A percentile compares a stretch with the other conserved stretches of the same genome.
These are phyloP conservation scores for Neuroscelio doddi DNA, from an alignment of 2,888 invertebrate genomes.

Conservation along the genomic window DNA sequence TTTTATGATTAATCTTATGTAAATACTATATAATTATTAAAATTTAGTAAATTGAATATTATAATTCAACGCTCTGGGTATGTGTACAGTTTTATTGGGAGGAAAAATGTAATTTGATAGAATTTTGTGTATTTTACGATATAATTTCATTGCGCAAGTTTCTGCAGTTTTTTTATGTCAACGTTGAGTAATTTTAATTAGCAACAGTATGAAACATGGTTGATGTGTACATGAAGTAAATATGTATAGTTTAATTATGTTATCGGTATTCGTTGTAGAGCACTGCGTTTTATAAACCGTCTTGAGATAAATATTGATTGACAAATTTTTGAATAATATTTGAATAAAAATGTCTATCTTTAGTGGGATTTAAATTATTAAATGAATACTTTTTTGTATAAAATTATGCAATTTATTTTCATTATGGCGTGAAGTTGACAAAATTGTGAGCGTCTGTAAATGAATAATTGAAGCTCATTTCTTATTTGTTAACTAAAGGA, in stretches of 20 bases:
- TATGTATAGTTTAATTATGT: constrained; percentile 40
- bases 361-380: no score
- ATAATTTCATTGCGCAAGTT: constrained; percentile 46
- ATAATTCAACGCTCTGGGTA: no score
- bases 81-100: background rate
- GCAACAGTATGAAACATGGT: constrained; percentile 39
- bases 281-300: no score
- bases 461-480: constrained; percentile 35
- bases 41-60: no score
- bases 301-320: no score
- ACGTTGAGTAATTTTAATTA: constrained; percentile 45
- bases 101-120: constrained; percentile 40
- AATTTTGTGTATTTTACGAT: constrained; percentile 44
- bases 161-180: constrained; percentile 38
- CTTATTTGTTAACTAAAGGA: constrained; percentile 25
- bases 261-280: constrained; percentile 34
- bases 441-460: constrained; percentile 26
- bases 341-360: no score
- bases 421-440: background rate
- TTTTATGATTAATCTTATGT: no score
- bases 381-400: no score
- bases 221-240: constrained; percentile 39
- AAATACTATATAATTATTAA: no score
- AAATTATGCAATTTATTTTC: no score
- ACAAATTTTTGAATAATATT: no score